Evolutionary conservation across 37 sponge, comb jelly and placozoan species (phyloP), one percentile per base, ranked within the genome.

Genomic region (Cladorhizidae sp.): DNA sequence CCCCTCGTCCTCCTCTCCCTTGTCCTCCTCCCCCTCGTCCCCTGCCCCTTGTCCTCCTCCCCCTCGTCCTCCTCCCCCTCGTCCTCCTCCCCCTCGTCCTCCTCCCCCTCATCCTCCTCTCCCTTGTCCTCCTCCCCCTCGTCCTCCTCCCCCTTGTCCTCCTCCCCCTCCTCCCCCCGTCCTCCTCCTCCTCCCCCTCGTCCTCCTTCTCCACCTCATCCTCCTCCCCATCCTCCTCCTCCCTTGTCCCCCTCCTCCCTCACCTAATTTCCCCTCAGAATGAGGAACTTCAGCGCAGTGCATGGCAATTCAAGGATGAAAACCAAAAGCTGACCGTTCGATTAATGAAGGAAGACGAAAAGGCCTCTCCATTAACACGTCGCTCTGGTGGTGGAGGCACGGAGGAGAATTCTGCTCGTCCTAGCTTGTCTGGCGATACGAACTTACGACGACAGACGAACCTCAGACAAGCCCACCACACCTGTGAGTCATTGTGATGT

Each of bases 361-460:
- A 56, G 59, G 12, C 38, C 57, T 54, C 81, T 11, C 28, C 1
- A 12, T 23, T 80, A 28, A 49, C 83, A 20, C 75, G 83, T n/a
- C 52, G 67, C 18, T 75, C 83, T 14, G 83, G 83, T 22, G 83
- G 74, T 37, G 83, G 83, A 9, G 75, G 68, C 2, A 65, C 75
- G 0, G 82, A 72, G 45, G 82, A 71, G 22, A 20, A 63, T 35
- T 80, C 71, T 2, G 80, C 71, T 1, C 80, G 80, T 9, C 70
- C 80, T 32, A 70, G 80, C 40, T 54, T 23, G 23, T 64, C 73
- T 28, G 72, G 72, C 25, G 82, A 72, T 12, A 40, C 20, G 18
- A 29, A 23, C 32, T 80, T 80, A 57, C 55, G 35, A 8, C 43
- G 80, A 81, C 17, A 42, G 1, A 22, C 57, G 20, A 39, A 23